Conservation (phyloP, 92 coral and sea anemone species). For the Umimayanthus kanabou region DNA sequence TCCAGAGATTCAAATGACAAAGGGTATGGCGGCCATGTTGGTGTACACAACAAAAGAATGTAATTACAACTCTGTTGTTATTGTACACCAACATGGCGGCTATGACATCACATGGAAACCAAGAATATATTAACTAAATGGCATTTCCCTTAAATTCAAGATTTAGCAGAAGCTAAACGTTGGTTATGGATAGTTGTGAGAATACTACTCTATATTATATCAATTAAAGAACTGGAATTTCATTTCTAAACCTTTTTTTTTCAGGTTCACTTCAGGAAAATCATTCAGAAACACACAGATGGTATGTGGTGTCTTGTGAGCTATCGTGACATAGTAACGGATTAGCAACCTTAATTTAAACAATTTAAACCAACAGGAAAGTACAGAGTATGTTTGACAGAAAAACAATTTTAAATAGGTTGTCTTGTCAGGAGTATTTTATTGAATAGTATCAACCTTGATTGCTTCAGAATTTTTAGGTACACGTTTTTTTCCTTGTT, state of each 20-base stretch:
- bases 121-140: too few species aligned
- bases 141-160: too few species aligned
- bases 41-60: too few species aligned
- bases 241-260: not conserved
- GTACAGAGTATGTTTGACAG: not conserved
- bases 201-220: too few species aligned
- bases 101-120: too few species aligned
- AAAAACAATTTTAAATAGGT: too few species aligned
- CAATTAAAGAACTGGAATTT: not conserved
- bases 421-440: not conserved
- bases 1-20: too few species aligned
- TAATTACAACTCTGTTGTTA: too few species aligned
- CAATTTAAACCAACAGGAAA: not conserved
- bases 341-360: not conserved
- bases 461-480: not conserved
- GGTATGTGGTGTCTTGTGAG: constrained; percentile 57
- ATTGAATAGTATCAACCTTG: not conserved
- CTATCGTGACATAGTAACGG: not conserved
- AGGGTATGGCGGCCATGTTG: too few species aligned
- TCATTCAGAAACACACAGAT: constrained; percentile 96
- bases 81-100: too few species aligned
- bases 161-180: too few species aligned
- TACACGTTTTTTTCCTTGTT: too few species aligned
- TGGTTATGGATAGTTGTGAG: not conserved
- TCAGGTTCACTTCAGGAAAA: constrained; percentile 96